Evolutionary conservation across 2,888 invertebrate species (phyloP), one percentile per base, ranked within the genome.

Genomic region (Megaustenia siamemsis): DNA sequence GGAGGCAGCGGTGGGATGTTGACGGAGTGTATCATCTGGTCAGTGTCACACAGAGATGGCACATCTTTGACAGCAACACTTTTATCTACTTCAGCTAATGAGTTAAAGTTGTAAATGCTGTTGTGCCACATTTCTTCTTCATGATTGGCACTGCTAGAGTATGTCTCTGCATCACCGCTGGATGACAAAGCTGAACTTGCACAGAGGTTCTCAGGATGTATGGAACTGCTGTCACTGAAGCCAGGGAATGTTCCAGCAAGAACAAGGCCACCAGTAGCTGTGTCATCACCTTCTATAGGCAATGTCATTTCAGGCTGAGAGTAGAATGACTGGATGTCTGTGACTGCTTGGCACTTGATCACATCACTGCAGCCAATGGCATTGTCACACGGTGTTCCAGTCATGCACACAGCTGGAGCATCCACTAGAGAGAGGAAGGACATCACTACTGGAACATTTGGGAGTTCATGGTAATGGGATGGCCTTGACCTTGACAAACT

Each of bases 1-100:
- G 80, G 38, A 32, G 71, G 49, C 43, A 77, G 35, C 6, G 84
- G 79, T 35, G 78, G 79, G 56, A 84, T 68, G 45, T 84, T 84
- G 6, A 84, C 71, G 15, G 79, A 84, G 63, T 69, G 75, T 0
- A 35, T 68, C 83, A 83, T 82, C 32, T 45, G 40, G n/a, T 75
- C 49, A 15, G 18, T 56, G 3, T 73, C 56, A 56, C 28, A 71
- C 43, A 82, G 10, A 3, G 38, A 53, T 1, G 77, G 83, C n/a
- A 83, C 49, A 35, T 77, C 76, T 68, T 83, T 83, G 10, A 28
- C 66, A 0, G 45, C 28, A 0, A 40, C 1, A 21, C n/a, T 68
- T 83, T 83, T 83, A 56, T 73, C 60, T 12, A 60, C 12, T 0
- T 24, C 43, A 0, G 60, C n/a, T 32, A 73, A 32, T 32, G 71